Evolutionary conservation across 2,888 invertebrate genomes (phyloP).

Genomic region (Drosophila merina): DNA sequence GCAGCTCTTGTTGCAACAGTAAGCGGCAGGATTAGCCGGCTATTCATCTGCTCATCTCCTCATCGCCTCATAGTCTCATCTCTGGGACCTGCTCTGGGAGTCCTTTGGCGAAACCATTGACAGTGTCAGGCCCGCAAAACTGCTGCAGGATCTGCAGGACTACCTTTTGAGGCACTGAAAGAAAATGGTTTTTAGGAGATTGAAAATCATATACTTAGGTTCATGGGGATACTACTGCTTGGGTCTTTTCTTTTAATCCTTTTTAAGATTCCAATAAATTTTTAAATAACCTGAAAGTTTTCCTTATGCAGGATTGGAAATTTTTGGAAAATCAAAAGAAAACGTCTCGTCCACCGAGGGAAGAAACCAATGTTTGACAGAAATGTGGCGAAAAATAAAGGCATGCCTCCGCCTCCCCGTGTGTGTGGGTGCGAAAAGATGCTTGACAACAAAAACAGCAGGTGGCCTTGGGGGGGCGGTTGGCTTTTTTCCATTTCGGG

Average conservation of each 20-base stretch:
- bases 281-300: neutral
- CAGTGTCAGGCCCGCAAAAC: neutral
- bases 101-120: slow-evolving; percentile 10
- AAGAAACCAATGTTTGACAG: slow-evolving; percentile 17
- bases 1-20: slow-evolving; percentile 46
- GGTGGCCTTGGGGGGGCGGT: slow-evolving; percentile 22
- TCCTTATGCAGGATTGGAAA: neutral
- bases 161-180: neutral
- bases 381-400: slow-evolving; percentile 12
- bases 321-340: neutral
- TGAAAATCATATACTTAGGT: neutral
- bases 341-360: neutral
- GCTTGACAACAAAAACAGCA: slow-evolving; percentile 26
- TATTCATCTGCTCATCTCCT: slow-evolving; percentile 29
- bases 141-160: neutral
- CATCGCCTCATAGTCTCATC: slow-evolving; percentile 14
- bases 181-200: neutral
- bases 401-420: neutral
- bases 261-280: too few species aligned
- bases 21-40: slow-evolving; percentile 57
- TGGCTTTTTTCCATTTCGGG: neutral
- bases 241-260: too few species aligned
- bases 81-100: neutral
- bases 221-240: too few species aligned
- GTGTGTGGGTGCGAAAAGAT: slow-evolving; percentile 36